Base-by-base conservation (phyloP, 2,888 invertebrate species). In the Macaria liturata region DNA sequence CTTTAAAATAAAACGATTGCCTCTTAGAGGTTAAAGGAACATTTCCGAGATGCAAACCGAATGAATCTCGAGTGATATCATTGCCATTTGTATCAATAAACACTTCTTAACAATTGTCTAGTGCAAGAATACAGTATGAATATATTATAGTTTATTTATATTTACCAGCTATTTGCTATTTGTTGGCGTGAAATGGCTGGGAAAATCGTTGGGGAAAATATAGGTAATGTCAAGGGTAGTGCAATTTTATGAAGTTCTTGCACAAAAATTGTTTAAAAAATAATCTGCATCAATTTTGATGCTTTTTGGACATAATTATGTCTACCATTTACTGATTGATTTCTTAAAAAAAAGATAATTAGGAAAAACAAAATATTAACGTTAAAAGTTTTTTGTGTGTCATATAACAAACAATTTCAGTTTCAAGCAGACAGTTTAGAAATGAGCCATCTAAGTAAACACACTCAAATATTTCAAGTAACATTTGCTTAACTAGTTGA, bases 51-150 rank as follows among this genome's bases (percentile, higher is more conserved):
- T 32, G 58, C 52, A 52, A 64, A 67, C 64, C 60, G 59, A 57
- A 62, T 66, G 49, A 59, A 65, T 57, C 52, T 57, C 49, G 54
- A 43, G 57, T 64, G 65, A 67, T 65, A 64, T 64, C 65, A 67
- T 64, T 62, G 57, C 54, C 58, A 64, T 61, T 65, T 67, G 65
- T 62, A 61, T 64, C 58, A 65, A 61, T 65, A 61, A 67, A 61
- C 49, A 52, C 46, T 30, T 31, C 39, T 57, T 46, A 53, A 61
- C 63, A 64, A 66, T 62, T 62, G 62, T 9, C 56, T 32, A 32
- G 62, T 61, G 5, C 42, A 9, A n/a, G 42, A 42, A n/a, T 3
- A n/a, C 8, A 8, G 4, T n/a, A 9, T 9, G 47, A 49, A 54
- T 54, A 44, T 50, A 57, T 59, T 55, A 58, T 49, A 49, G 34